Evolutionary conservation across 2,113 vertebrate genomes (phyloP).

Genomic region (Lanius ludovicianus): DNA sequence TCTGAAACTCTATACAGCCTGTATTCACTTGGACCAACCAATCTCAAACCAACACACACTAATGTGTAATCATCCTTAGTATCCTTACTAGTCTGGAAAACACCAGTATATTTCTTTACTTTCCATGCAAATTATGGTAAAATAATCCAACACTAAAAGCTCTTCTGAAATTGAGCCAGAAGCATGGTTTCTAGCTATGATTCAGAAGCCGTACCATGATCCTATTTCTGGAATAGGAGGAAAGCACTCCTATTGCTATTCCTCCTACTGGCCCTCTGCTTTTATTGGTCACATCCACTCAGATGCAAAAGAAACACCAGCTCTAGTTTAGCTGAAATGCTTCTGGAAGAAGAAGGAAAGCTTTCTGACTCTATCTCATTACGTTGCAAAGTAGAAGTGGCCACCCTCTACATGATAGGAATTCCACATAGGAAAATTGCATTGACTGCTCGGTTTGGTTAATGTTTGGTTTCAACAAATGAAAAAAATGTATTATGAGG

Average conservation of each 20-base stretch:
- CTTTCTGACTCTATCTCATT: neutral
- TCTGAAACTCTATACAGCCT: neutral
- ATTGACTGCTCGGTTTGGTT: neutral
- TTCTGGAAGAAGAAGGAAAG: neutral
- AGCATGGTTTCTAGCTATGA: slow-evolving; percentile 15
- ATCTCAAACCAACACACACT: neutral
- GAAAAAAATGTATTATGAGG: neutral
- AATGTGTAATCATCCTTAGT: neutral
- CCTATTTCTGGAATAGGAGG: slow-evolving; percentile 15
- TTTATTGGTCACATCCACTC: neutral
- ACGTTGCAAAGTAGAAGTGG: neutral
- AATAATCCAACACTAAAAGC: neutral
- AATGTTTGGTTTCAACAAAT: neutral
- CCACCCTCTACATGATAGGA: neutral
- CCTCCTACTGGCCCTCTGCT: neutral
- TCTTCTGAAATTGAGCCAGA: slow-evolving; percentile 21
- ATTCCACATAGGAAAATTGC: neutral
- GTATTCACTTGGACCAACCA: neutral
- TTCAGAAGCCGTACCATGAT: neutral
- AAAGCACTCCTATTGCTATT: neutral
- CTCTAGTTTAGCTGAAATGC: neutral
- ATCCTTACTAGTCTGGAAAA: neutral
- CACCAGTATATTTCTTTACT: neutral
- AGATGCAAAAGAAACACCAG: neutral
- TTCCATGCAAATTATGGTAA: neutral